phyloP scores from a whole-genome alignment of 1,140 invertebrate genomes.

The Saccostrea cuccullata region DNA sequence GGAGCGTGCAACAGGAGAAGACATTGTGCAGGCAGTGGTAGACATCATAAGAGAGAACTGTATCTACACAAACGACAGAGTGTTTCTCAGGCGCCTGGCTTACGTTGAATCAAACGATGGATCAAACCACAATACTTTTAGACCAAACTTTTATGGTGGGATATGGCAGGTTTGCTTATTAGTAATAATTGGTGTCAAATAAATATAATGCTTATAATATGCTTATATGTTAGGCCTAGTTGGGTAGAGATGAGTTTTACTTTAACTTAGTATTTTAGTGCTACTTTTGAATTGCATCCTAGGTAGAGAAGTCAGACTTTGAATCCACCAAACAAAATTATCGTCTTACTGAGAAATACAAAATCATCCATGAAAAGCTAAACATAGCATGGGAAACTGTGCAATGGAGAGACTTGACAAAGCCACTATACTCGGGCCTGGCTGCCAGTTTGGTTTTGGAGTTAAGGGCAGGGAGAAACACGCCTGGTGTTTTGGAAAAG shows the following conservation, averaged over 20 bases:
- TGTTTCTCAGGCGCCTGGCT: conserved; percentile 55
- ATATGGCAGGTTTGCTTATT: conserved; percentile 56
- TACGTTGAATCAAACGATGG: conserved; percentile 57
- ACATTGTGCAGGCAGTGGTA: conserved; percentile 61
- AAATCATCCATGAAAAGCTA: neutral
- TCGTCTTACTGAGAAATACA: neutral
- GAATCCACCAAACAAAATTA: neutral
- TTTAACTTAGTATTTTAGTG: neutral
- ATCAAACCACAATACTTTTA: conserved; percentile 44
- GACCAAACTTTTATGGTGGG: conserved; percentile 51
- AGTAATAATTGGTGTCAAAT: neutral
- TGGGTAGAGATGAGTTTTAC: neutral
- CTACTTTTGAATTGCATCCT: neutral
- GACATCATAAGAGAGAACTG: conserved; percentile 55
- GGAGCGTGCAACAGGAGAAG: conserved; percentile 50
- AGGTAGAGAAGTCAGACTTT: neutral
- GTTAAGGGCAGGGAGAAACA: neutral
- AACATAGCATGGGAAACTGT: conserved; percentile 42
- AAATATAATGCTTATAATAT: neutral
- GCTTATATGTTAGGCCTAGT: neutral
- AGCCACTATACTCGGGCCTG: conserved; percentile 58
- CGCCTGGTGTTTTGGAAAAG: neutral
- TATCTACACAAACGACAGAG: conserved; percentile 53
- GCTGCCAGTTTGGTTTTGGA: conserved; percentile 55
- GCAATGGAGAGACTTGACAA: conserved; percentile 55